These are phyloP conservation scores for Hybognathus amarus DNA, from an alignment of 2,797 vertebrate species.

Conservation along the genomic window DNA sequence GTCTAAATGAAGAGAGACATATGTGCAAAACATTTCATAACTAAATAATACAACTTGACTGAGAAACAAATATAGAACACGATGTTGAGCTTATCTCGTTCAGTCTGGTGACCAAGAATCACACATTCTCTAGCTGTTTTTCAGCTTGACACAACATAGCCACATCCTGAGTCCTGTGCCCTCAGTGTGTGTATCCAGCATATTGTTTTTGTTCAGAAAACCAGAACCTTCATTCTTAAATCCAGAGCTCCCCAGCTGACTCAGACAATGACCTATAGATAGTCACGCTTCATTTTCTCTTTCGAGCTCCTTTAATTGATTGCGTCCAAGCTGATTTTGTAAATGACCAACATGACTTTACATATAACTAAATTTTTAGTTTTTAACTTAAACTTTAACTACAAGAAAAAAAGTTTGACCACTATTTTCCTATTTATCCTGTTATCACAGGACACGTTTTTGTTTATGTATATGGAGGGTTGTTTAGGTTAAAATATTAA, in stretches of 20 bases:
- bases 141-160: not conserved
- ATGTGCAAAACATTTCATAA: conserved; percentile 16
- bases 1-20: conserved; percentile 27
- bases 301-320: not conserved
- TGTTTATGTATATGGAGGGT: not conserved
- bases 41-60: conserved; percentile 3
- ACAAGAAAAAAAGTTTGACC: not conserved
- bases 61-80: not conserved
- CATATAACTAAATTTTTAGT: not conserved
- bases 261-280: conserved; percentile 4
- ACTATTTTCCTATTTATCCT: not conserved
- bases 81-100: not conserved
- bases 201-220: conserved; percentile 68
- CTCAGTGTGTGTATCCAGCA: conserved; percentile 50
- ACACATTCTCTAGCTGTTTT: conserved; percentile 25
- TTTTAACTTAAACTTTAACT: not conserved
- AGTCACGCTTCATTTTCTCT: not conserved
- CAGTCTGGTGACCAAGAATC: not conserved
- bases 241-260: conserved; percentile 40
- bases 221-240: conserved; percentile 58
- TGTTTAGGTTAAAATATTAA: conserved; percentile 2
- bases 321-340: conserved; percentile 1
- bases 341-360: not conserved
- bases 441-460: not conserved
- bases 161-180: conserved; percentile 17